Evolutionary conservation across 2,797 vertebrate species (phyloP).

Genomic region (Oophaga sylvatica): DNA sequence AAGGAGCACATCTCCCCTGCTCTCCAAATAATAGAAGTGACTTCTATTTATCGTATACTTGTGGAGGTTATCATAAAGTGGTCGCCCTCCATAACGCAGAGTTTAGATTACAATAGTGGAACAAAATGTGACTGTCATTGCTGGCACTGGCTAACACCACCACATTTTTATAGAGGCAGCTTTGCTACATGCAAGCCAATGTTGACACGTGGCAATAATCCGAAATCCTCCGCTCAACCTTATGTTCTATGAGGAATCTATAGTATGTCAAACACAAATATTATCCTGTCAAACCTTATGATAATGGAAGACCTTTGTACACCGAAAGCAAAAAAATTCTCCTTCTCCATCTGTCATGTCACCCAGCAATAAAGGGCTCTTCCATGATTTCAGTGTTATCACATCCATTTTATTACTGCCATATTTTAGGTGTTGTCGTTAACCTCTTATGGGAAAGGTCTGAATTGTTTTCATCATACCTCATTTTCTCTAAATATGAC

Average conservation of each 20-base stretch:
- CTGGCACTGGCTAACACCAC: background rate
- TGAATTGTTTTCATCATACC: background rate
- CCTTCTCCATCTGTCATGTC: constrained; percentile 16
- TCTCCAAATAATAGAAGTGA: no score
- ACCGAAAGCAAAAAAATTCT: background rate
- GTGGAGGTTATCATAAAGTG: no score
- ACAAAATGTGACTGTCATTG: background rate
- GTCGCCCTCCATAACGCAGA: no score
- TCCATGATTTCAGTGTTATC: background rate
- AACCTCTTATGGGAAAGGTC: constrained; percentile 7
- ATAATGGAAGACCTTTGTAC: constrained; percentile 1
- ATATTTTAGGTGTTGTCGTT: background rate
- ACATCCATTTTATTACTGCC: background rate
- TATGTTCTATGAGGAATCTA: background rate
- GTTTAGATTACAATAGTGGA: background rate
- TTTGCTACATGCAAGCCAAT: background rate
- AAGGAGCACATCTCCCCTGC: no score
- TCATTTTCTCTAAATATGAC: background rate
- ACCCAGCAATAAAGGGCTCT: constrained; percentile 34
- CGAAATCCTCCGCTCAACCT: constrained; percentile 1
- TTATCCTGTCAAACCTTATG: background rate
- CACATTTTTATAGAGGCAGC: background rate
- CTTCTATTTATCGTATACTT: no score
- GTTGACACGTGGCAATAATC: constrained; percentile 3
- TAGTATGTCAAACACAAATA: constrained; percentile 14